Evolutionary conservation across 2,888 invertebrate genomes (phyloP), one percentile per base, ranked within the genome.

Genomic region (Xylophagus ater): DNA sequence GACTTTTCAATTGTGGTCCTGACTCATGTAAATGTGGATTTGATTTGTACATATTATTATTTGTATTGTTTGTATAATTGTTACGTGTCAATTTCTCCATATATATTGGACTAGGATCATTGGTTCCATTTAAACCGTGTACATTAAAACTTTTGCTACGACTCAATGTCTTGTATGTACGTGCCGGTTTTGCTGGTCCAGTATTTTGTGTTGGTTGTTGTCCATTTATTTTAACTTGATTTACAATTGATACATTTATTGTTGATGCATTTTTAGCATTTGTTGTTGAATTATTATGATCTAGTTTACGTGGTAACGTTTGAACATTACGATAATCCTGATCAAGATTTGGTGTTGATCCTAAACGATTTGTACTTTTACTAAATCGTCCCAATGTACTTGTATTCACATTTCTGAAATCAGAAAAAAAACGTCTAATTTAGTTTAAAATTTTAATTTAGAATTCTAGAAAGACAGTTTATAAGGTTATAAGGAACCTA

Each of bases 141-240:
- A 84, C 80, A 70, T 84, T 86, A 67, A 87, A 84, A 60, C 86
- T 86, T 65, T 87, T 84, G 64, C 86, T 86, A 43, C 87, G 71
- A 44, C 80, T 76, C 28, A 87, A 66, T 15, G 81, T 76, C 56
- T 80, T 80, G 64, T 83, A 83, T 28, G 82, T 78, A 50, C 85
- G 70, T 21, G 83, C 84, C 7, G 86, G 86, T 57, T 86, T 86
- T 0, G 76, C 76, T 0, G 83, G 83, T 5, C 78, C 79, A 21
- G 73, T 59, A 47, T 57, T 58, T 31, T 41, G 45, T 15, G 44
- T 40, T 10, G 43, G 45, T 10, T 31, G 68, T 67, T 45, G 66
- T 65, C 14, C 67, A 66, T 63, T 67, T 68, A 43, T 65, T 53
- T 54, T 70, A 63, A 28, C 44, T 58, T 68, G 65, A 52, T 73